A percentile compares a stretch with the other conserved stretches of the same genome.
Conservation (phyloP, 1,140 invertebrate species). For the Centruroides vittatus region DNA sequence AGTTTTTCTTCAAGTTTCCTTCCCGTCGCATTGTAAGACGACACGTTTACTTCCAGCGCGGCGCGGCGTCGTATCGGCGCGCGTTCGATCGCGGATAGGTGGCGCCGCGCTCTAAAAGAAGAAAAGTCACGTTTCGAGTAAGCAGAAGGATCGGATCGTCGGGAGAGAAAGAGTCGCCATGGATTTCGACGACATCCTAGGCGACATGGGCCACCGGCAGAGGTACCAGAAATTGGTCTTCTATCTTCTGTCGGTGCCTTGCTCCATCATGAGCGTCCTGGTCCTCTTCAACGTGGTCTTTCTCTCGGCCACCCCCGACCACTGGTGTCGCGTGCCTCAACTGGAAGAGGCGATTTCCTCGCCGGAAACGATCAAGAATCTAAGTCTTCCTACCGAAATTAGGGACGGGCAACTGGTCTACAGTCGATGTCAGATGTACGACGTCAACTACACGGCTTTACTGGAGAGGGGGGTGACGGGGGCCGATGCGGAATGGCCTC, state of each 20-base stretch:
- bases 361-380: neutral
- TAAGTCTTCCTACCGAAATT: neutral
- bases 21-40: too few species aligned
- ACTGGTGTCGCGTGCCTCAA: slow-evolving; percentile 61
- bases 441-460: slow-evolving; percentile 14
- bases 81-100: too few species aligned
- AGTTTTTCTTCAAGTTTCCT: too few species aligned
- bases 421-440: slow-evolving; percentile 14
- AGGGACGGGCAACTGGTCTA: neutral
- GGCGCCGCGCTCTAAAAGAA: too few species aligned
- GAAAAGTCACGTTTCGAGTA: too few species aligned
- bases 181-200: slow-evolving; percentile 70
- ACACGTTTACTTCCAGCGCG: too few species aligned
- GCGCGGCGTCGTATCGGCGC: too few species aligned
- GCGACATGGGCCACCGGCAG: slow-evolving; percentile 73
- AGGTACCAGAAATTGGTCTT: slow-evolving; percentile 72
- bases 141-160: too few species aligned
- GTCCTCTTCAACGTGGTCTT: slow-evolving; percentile 56
- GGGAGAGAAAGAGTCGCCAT: neutral
- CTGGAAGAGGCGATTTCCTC: slow-evolving; percentile 30
- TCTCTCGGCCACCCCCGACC: slow-evolving; percentile 61
- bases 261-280: slow-evolving; percentile 48
- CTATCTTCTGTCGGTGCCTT: slow-evolving; percentile 56
- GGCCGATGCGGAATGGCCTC: slow-evolving; percentile 24
- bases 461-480: neutral